Conservation (phyloP, 1,140 invertebrate genomes). For the Pectinophora gossypiella region DNA sequence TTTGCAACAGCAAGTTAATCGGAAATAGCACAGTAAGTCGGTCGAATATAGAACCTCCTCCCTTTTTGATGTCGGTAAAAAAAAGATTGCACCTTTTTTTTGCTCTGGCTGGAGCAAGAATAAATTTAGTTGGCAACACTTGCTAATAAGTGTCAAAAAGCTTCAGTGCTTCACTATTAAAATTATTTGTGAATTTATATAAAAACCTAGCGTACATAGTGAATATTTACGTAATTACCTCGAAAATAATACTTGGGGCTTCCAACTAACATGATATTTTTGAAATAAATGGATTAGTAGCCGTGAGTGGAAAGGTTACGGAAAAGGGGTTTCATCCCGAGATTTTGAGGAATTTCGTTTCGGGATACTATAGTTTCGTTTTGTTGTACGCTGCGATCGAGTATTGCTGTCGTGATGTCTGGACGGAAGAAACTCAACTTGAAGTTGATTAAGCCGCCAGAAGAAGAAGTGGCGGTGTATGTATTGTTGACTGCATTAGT, state of each 20-base stretch:
- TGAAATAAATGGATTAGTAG: background rate
- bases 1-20: too few species aligned
- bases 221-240: background rate
- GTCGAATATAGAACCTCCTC: too few species aligned
- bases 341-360: background rate
- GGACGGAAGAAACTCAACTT: conserved; percentile 48
- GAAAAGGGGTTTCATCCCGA: background rate
- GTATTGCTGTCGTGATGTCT: conserved; percentile 33
- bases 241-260: background rate
- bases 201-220: background rate
- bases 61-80: too few species aligned
- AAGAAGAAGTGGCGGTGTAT: conserved; percentile 54
- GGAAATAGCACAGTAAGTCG: too few species aligned
- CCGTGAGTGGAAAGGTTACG: background rate
- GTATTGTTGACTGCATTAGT: conserved; percentile 14
- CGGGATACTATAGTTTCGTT: conserved; percentile 12
- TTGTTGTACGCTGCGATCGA: background rate
- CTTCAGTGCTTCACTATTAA: background rate
- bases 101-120: too few species aligned
- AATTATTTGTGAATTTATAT: background rate
- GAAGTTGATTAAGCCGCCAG: conserved; percentile 41
- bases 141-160: too few species aligned
- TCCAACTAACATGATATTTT: background rate
- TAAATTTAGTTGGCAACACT: too few species aligned
- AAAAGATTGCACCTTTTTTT: too few species aligned